phyloP scores from a whole-genome alignment of 2,888 invertebrate species.

The Hydroisotoma schaefferi region DNA sequence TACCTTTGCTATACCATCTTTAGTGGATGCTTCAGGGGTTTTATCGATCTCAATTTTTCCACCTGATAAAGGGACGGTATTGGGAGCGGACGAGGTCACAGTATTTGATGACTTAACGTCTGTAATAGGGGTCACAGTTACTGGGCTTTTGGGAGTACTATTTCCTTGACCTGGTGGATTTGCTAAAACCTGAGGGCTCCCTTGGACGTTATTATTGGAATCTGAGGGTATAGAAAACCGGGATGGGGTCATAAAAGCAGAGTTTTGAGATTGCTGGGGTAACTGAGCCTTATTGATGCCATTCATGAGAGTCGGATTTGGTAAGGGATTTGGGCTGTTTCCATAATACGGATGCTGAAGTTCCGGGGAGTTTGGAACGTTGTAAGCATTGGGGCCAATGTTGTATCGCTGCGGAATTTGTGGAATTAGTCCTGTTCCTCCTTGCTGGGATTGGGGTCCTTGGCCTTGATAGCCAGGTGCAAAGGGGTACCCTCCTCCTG shows the following conservation, averaged over 20 bases:
- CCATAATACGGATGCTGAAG: slow-evolving; percentile 18
- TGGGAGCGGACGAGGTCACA: not conserved
- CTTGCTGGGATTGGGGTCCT: not conserved
- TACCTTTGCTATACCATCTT: not conserved
- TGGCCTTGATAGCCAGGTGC: not conserved
- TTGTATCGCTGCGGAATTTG: not conserved
- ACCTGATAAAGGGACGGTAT: not conserved
- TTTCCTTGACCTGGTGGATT: not conserved
- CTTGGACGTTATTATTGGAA: not conserved
- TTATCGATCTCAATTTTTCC: slow-evolving; percentile 4
- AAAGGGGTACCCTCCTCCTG: not conserved
- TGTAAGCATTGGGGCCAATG: not conserved
- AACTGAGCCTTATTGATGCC: slow-evolving; percentile 7
- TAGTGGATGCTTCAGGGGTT: not conserved
- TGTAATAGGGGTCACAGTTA: not conserved
- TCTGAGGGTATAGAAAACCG: not conserved
- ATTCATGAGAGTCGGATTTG: not conserved
- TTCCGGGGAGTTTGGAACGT: not conserved
- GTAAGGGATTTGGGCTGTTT: slow-evolving; percentile 20
- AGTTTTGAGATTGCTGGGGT: slow-evolving; percentile 8
- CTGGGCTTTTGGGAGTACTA: not conserved
- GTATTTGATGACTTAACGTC: not conserved
- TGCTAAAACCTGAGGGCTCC: not conserved
- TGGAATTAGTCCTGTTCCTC: not conserved
- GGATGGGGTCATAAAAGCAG: slow-evolving; percentile 8